Conservation (phyloP, 2,888 invertebrate genomes). For the Coelinius sp. region DNA sequence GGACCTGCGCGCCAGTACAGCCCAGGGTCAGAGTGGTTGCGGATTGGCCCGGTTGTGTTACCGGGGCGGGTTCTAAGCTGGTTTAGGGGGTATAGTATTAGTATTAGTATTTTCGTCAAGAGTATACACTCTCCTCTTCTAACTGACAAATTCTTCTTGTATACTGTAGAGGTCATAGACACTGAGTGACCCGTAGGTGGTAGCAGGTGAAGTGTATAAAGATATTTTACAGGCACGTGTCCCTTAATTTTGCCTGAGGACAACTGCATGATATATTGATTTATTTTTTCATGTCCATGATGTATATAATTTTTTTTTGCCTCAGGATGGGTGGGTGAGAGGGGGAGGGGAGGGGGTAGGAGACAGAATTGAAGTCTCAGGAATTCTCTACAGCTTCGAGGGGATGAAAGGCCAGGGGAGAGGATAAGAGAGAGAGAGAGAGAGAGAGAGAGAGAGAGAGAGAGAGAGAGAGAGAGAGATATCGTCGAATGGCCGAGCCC, state of each 20-base stretch:
- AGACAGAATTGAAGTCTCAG: neutral
- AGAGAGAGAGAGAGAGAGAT: neutral
- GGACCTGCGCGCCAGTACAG: constrained; percentile 63
- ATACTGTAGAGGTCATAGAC: constrained; percentile 37
- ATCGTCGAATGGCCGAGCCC: constrained; percentile 68
- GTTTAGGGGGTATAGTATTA: constrained; percentile 69
- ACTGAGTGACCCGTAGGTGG: constrained; percentile 42
- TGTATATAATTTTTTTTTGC: too few relatives aligned
- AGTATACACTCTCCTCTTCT: constrained; percentile 40
- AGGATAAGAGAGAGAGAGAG: neutral
- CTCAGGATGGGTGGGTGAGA: too few relatives aligned
- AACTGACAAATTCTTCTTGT: constrained; percentile 41
- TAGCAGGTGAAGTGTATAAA: constrained; percentile 44
- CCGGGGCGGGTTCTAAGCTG: constrained; percentile 69
- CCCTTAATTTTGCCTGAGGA: too few relatives aligned
- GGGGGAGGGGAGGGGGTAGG: neutral
- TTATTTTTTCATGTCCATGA: neutral
- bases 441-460: constrained; percentile 9
- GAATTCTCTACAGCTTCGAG: constrained; percentile 28
- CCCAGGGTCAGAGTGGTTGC: constrained; percentile 60
- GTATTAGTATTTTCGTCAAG: constrained; percentile 43
- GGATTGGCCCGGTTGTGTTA: constrained; percentile 63
- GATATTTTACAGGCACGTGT: constrained; percentile 33
- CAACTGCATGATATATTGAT: too few relatives aligned
- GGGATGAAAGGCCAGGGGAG: constrained; percentile 12